Evolutionary conservation across 1,140 invertebrate genomes (phyloP).

Genomic region (Drosophila jambulina): DNA sequence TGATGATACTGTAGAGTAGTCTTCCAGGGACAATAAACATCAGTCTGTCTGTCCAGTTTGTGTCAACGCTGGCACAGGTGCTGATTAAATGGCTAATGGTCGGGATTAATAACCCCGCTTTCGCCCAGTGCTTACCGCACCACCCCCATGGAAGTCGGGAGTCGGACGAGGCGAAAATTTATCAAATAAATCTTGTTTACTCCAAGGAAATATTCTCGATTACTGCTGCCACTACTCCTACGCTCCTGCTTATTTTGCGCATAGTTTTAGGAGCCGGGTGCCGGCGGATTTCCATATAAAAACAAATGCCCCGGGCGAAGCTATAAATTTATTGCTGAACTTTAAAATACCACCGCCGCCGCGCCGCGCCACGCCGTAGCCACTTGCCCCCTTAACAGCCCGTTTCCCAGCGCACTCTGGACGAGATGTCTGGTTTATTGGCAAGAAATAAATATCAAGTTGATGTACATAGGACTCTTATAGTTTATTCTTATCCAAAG

Average conservation of each 20-base stretch:
- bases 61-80: constrained; percentile 15
- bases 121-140: neutral
- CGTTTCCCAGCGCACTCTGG: constrained; percentile 10
- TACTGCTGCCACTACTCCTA: constrained; percentile 25
- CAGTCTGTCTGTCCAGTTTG: constrained; percentile 28
- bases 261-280: constrained; percentile 55
- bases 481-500: neutral
- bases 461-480: neutral
- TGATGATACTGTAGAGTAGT: constrained; percentile 26
- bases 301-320: constrained; percentile 62
- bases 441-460: neutral
- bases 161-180: constrained; percentile 28
- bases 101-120: constrained; percentile 22
- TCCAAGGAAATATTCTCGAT: constrained; percentile 66
- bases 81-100: constrained; percentile 39
- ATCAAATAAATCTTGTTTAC: constrained; percentile 66
- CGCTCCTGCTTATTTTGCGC: constrained; percentile 57
- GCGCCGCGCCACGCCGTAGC: constrained; percentile 26
- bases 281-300: constrained; percentile 44
- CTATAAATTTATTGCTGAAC: constrained; percentile 81
- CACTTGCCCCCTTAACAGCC: constrained; percentile 34
- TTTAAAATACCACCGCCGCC: constrained; percentile 74
- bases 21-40: constrained; percentile 48
- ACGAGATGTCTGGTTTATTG: constrained; percentile 4
- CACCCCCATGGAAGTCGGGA: neutral